These are phyloP conservation scores for Trachymyrmex cornetzi DNA, from an alignment of 1,140 invertebrate species.

Conservation along the genomic window DNA sequence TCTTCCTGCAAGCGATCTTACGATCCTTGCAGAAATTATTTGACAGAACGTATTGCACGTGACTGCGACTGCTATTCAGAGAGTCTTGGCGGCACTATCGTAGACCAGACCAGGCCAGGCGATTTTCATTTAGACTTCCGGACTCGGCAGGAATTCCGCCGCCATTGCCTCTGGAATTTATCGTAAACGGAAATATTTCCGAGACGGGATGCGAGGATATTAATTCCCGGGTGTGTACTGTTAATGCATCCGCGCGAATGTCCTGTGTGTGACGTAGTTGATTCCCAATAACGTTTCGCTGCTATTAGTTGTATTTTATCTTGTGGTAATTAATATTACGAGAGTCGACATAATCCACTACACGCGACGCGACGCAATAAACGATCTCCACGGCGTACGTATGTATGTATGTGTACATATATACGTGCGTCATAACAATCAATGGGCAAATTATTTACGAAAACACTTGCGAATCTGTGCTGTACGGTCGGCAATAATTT, in stretches of 20 bases:
- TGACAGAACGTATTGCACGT: slow-evolving; percentile 17
- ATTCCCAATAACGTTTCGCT: slow-evolving; percentile 21
- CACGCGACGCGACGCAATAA: slow-evolving; percentile 2
- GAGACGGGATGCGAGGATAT: slow-evolving; percentile 44
- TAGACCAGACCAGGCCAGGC: background rate
- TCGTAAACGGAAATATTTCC: slow-evolving; percentile 62
- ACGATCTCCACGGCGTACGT: background rate
- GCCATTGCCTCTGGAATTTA: slow-evolving; percentile 61
- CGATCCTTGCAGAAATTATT: slow-evolving; percentile 5
- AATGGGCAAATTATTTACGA: slow-evolving; percentile 37
- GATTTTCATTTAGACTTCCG: slow-evolving; percentile 67
- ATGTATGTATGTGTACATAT: background rate
- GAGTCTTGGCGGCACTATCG: background rate
- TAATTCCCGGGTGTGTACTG: slow-evolving; percentile 41
- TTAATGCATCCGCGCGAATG: slow-evolving; percentile 33
- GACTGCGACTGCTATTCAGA: slow-evolving; percentile 21
- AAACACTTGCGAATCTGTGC: slow-evolving; percentile 41
- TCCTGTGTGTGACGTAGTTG: background rate
- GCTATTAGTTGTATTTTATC: slow-evolving; percentile 35
- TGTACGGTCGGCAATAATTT: slow-evolving; percentile 32
- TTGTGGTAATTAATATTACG: slow-evolving; percentile 52
- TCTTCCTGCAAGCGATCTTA: slow-evolving; percentile 21
- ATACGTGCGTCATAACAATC: background rate
- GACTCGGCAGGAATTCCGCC: slow-evolving; percentile 56
- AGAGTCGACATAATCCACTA: slow-evolving; percentile 26